Evolutionary conservation across 2,888 invertebrate species (phyloP).

Genomic region (Lasioglossum marginatum): DNA sequence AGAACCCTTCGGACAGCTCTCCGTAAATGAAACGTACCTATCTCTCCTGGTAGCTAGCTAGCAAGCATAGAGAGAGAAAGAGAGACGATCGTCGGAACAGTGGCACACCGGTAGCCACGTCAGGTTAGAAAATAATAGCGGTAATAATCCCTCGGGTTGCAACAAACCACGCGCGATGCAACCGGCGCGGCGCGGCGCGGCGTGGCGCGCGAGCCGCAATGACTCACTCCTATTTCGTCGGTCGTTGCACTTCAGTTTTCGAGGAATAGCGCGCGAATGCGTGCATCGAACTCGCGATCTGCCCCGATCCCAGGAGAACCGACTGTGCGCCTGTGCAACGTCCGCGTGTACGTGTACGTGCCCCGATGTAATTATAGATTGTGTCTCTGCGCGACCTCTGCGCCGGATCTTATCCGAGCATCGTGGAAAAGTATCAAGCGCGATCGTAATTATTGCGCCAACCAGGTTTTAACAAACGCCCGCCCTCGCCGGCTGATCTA

Average conservation of each 20-base stretch:
- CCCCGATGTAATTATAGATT: conserved; percentile 82
- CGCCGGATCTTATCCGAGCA: conserved; percentile 72
- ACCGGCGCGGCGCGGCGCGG: neutral
- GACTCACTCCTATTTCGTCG: conserved; percentile 23
- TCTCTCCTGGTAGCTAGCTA: conserved; percentile 14
- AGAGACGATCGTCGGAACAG: conserved; percentile 25
- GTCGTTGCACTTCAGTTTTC: conserved; percentile 48
- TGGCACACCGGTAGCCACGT: neutral
- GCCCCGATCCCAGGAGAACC: conserved; percentile 32
- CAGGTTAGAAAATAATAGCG: conserved; percentile 38
- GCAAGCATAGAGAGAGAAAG: neutral
- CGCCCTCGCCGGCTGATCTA: conserved; percentile 30
- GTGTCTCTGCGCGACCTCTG: conserved; percentile 78
- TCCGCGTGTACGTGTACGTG: conserved; percentile 50
- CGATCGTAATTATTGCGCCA: conserved; percentile 74
- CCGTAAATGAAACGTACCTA: conserved; percentile 60
- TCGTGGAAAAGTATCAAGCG: conserved; percentile 69
- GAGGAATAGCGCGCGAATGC: conserved; percentile 46
- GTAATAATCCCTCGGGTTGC: conserved; percentile 30
- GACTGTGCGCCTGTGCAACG: conserved; percentile 20
- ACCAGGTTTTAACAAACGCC: conserved; percentile 60
- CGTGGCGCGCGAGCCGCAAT: neutral
- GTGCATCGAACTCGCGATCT: conserved; percentile 49
- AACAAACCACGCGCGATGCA: neutral
- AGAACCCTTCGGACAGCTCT: conserved; percentile 48